phyloP scores from a whole-genome alignment of 2,888 invertebrate species.

The Ochlodes sylvanus region DNA sequence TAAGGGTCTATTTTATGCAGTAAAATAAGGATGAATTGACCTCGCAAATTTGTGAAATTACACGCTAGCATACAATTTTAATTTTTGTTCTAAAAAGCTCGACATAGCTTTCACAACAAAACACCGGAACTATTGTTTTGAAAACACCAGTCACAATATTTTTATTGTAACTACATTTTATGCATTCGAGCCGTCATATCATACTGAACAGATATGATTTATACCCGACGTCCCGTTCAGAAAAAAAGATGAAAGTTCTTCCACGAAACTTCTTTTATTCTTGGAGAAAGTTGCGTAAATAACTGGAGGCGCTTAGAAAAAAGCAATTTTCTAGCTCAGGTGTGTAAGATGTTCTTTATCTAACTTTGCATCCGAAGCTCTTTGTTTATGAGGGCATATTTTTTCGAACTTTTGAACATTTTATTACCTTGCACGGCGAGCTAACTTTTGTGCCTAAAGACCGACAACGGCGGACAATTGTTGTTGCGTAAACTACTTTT shows the following conservation, averaged over 20 bases:
- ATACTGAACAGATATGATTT: slow-evolving; percentile 71
- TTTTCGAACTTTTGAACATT: slow-evolving; percentile 82
- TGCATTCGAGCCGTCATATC: slow-evolving; percentile 69
- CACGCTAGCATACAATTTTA: slow-evolving; percentile 37
- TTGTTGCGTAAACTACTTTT: slow-evolving; percentile 68
- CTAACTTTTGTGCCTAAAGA: slow-evolving; percentile 63
- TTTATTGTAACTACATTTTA: slow-evolving; percentile 49
- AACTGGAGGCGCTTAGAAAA: slow-evolving; percentile 83
- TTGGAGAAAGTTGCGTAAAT: slow-evolving; percentile 82
- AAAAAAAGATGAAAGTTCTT: slow-evolving; percentile 79
- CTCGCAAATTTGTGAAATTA: slow-evolving; percentile 48
- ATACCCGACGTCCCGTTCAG: slow-evolving; percentile 58
- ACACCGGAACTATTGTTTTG: slow-evolving; percentile 56
- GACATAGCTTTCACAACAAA: slow-evolving; percentile 56
- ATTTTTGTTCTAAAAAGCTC: slow-evolving; percentile 45
- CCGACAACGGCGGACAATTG: slow-evolving; percentile 68
- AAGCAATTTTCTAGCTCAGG: slow-evolving; percentile 86
- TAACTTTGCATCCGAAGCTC: slow-evolving; percentile 84
- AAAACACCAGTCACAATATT: slow-evolving; percentile 74
- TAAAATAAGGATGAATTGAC: slow-evolving; percentile 54
- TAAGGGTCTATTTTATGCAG: slow-evolving; percentile 80
- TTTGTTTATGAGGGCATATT: slow-evolving; percentile 83
- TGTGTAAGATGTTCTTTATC: slow-evolving; percentile 85
- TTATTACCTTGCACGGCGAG: slow-evolving; percentile 78
- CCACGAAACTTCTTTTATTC: slow-evolving; percentile 82